A percentile compares a stretch with the other conserved stretches of the same genome.
Conservation (phyloP, 1,140 invertebrate genomes). For the Drusus annulatus region DNA sequence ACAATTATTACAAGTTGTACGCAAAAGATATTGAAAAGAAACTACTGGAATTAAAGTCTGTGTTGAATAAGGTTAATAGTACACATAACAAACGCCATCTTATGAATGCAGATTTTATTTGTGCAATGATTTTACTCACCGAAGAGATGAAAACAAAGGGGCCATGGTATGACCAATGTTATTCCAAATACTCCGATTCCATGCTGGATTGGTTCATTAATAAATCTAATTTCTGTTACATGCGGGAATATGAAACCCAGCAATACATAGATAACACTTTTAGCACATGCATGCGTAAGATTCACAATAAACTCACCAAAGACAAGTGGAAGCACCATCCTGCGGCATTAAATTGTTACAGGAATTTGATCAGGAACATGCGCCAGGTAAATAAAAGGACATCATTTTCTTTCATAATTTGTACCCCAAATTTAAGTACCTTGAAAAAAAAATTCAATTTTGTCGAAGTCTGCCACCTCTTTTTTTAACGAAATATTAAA, state of each 20-base stretch:
- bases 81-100: background rate
- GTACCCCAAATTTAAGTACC: too few relatives aligned
- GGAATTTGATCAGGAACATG: constrained; percentile 39
- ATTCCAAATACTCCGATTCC: constrained; percentile 29
- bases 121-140: constrained; percentile 39
- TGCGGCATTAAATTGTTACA: constrained; percentile 44
- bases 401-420: constrained; percentile 11
- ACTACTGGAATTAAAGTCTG: constrained; percentile 24
- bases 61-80: constrained; percentile 14
- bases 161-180: constrained; percentile 37
- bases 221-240: constrained; percentile 23
- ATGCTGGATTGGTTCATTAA: constrained; percentile 36
- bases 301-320: constrained; percentile 55
- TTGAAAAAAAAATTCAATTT: too few relatives aligned
- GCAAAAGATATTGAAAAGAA: constrained; percentile 4
- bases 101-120: constrained; percentile 45
- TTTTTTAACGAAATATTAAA: too few relatives aligned
- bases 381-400: constrained; percentile 45
- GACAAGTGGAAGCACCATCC: constrained; percentile 54
- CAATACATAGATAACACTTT: constrained; percentile 46
- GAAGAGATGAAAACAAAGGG: constrained; percentile 49
- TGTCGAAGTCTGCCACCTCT: too few relatives aligned
- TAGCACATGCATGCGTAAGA: constrained; percentile 45
- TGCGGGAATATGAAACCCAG: background rate
- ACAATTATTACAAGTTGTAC: constrained; percentile 1